phyloP scores from a whole-genome alignment of 2,113 vertebrate species.

The Anhinga rufa region DNA sequence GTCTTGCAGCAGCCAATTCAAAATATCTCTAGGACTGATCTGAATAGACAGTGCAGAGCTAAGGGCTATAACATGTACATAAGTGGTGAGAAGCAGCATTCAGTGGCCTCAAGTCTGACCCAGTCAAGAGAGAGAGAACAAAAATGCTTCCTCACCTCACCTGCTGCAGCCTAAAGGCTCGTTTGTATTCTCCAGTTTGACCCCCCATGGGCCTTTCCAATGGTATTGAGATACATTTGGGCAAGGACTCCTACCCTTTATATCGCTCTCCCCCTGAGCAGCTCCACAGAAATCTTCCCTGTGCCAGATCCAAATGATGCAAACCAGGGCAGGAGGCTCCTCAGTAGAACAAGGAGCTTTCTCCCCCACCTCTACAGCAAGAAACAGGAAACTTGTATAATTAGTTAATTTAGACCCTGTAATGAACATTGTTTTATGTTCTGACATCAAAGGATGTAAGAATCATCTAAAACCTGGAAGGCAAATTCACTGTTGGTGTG shows the following conservation, averaged over 20 bases:
- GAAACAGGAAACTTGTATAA: not conserved
- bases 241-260: not conserved
- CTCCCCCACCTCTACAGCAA: not conserved
- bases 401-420: conserved; percentile 1
- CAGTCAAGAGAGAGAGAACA: not conserved
- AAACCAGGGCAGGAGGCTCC: not conserved
- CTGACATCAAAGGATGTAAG: conserved; percentile 23
- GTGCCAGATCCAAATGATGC: not conserved
- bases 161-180: not conserved
- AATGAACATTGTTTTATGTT: not conserved
- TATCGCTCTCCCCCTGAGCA: not conserved
- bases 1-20: not conserved
- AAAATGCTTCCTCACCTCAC: not conserved
- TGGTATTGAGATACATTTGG: not conserved
- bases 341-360: not conserved
- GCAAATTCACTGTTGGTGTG: conserved; percentile 2
- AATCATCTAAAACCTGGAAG: conserved; percentile 41
- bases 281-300: not conserved
- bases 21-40: not conserved
- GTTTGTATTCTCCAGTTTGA: not conserved
- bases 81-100: not conserved
- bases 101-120: not conserved
- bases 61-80: not conserved
- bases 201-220: not conserved
- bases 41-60: not conserved